Conservation (phyloP, 2,888 invertebrate species). For the Thyatira batis region DNA sequence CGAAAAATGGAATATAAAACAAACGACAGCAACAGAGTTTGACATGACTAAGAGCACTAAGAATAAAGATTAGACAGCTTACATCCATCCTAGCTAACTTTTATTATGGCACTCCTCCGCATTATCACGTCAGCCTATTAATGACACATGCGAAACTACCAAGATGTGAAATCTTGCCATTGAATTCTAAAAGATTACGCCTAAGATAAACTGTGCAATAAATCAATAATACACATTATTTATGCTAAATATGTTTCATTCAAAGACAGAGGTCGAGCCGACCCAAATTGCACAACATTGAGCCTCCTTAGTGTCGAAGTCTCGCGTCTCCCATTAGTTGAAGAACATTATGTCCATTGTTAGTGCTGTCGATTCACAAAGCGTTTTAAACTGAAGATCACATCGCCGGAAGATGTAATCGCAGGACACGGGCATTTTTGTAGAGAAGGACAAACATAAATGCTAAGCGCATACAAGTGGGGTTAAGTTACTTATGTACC, state of each 20-base stretch:
- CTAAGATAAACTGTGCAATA: constrained; percentile 9
- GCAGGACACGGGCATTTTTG: constrained; percentile 53
- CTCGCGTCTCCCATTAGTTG: constrained; percentile 26
- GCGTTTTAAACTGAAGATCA: constrained; percentile 47
- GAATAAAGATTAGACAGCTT: no score
- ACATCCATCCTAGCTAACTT: no score
- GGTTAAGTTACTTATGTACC: constrained; percentile 11
- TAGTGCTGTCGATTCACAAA: constrained; percentile 44
- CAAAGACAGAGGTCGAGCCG: constrained; percentile 37
- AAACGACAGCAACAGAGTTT: no score
- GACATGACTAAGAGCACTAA: no score
- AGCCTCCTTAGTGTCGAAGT: constrained; percentile 31
- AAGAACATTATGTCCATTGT: constrained; percentile 17
- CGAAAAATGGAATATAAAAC: no score
- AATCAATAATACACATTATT: constrained; percentile 23
- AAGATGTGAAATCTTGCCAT: constrained; percentile 11
- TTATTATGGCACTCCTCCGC: no score
- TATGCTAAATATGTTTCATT: constrained; percentile 17
- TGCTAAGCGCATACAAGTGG: constrained; percentile 66
- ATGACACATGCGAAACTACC: not conserved
- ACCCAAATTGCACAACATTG: constrained; percentile 43
- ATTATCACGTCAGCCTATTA: not conserved
- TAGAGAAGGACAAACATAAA: constrained; percentile 62
- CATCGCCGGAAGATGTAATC: constrained; percentile 60
- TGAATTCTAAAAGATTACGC: not conserved